These are phyloP conservation scores for Microctonus aethiopoides DNA, from an alignment of 2,888 invertebrate genomes.

Conservation along the genomic window DNA sequence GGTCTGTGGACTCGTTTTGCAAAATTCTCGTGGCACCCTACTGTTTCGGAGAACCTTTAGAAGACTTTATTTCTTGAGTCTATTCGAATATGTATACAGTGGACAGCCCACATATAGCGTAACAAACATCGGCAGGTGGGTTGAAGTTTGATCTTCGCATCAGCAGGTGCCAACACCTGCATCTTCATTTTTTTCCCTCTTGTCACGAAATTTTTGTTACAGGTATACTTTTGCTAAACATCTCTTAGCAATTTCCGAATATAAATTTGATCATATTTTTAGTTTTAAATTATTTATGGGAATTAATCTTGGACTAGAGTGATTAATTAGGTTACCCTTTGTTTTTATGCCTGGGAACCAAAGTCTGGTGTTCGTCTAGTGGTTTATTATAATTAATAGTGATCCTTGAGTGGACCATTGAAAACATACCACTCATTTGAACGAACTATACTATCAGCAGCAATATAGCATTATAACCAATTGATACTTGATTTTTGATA, in stretches of 20 bases:
- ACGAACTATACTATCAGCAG: neutral
- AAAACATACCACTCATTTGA: conserved; percentile 29
- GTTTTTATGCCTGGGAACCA: neutral
- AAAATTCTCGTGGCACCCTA: neutral
- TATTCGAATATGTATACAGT: neutral
- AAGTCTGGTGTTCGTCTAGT: conserved; percentile 11
- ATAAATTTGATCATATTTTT: neutral
- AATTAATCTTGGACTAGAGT: neutral
- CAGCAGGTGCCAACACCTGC: conserved; percentile 36
- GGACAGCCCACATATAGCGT: neutral
- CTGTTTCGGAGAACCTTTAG: neutral
- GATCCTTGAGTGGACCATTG: conserved; percentile 34
- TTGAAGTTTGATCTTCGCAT: neutral
- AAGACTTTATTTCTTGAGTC: neutral
- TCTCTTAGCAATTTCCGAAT: neutral
- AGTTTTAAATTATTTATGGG: neutral
- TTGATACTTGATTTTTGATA: conserved; percentile 30
- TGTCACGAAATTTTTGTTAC: neutral
- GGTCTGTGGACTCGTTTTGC: neutral
- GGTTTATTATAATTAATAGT: neutral
- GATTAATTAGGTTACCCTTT: neutral
- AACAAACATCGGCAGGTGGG: conserved; percentile 1
- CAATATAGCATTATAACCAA: conserved; percentile 10
- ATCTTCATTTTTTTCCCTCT: neutral
- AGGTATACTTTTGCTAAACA: neutral